These are phyloP conservation scores for Drosophila nigrodunni DNA, from an alignment of 1,140 invertebrate genomes.

Conservation along the genomic window DNA sequence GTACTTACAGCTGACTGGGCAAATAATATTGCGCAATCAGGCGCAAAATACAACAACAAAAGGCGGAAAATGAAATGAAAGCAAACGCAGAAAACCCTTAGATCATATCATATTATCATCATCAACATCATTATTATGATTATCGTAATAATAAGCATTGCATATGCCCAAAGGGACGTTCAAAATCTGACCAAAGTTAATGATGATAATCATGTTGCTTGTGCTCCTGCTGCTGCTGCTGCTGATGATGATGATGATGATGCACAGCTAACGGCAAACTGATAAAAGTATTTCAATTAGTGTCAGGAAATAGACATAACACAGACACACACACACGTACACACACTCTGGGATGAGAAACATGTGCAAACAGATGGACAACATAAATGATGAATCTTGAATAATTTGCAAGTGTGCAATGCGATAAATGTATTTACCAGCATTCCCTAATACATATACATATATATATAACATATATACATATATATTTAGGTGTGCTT, in stretches of 20 bases:
- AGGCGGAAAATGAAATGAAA: slow-evolving; percentile 61
- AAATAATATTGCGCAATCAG: slow-evolving; percentile 74
- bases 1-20: slow-evolving; percentile 63
- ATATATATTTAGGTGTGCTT: slow-evolving; percentile 11
- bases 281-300: slow-evolving; percentile 83
- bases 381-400: slow-evolving; percentile 69
- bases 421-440: slow-evolving; percentile 38
- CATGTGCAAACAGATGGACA: slow-evolving; percentile 11
- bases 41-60: slow-evolving; percentile 73
- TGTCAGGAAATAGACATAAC: slow-evolving; percentile 62
- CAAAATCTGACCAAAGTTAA: slow-evolving; percentile 25
- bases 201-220: background rate
- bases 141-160: background rate
- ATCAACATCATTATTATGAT: background rate
- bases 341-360: background rate
- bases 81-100: slow-evolving; percentile 58
- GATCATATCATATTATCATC: slow-evolving; percentile 62
- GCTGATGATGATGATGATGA: slow-evolving; percentile 5
- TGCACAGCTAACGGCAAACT: slow-evolving; percentile 48
- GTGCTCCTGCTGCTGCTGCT: background rate
- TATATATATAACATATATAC: background rate
- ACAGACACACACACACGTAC: background rate
- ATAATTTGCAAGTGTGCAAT: slow-evolving; percentile 68
- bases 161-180: slow-evolving; percentile 22
- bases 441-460: slow-evolving; percentile 26